Evolutionary conservation across 1,140 invertebrate genomes (phyloP), one percentile per base, ranked within the genome.

Genomic region (Drosophila sp.): DNA sequence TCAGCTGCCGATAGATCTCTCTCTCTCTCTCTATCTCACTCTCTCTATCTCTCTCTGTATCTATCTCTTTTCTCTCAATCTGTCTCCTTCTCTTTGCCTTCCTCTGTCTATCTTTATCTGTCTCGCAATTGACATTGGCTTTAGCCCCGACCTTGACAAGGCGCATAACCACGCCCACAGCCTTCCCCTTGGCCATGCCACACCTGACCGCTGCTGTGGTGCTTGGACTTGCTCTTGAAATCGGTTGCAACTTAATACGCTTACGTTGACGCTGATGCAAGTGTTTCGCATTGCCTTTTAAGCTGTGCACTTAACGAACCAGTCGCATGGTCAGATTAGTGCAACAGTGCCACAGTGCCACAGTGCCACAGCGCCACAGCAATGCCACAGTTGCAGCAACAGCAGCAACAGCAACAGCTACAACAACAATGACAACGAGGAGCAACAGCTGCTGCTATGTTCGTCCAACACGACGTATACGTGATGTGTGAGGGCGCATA

Each of bases 201-300:
- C 27, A 29, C 43, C 46, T 50, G 46, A 50, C 46, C 46, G 46
- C 46, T 25, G 27, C 5, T 50, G 46, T 50, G 46, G 46, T 58
- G 14, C 50, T 53, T 36, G 32, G 14, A 36, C 50, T 21, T 36
- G 50, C 50, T 36, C 50, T 36, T 53, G 50, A 53, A 36, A 53
- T 18, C 45, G 53, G 45, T 53, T 40, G 54, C 32, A 32, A 65
- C 78, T 80, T 86, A 84, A 86, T 86, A 69, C 82, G 82, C 82
- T 86, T 86, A 86, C 66, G 77, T 67, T 61, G 59, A 70, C 73
- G 57, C 53, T 54, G 54, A n/a, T 53, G 82, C 64, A 87, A 87
- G 82, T 86, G 82, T 81, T 78, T 82, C 78, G 67, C 78, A 87
- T 87, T 87, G 78, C 71, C 78, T 81, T 86, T 75, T 78, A 87